Evolutionary conservation across 2,888 invertebrate species (phyloP), one percentile per base, ranked within the genome.

Genomic region (Mongoloraphidia duomilia): DNA sequence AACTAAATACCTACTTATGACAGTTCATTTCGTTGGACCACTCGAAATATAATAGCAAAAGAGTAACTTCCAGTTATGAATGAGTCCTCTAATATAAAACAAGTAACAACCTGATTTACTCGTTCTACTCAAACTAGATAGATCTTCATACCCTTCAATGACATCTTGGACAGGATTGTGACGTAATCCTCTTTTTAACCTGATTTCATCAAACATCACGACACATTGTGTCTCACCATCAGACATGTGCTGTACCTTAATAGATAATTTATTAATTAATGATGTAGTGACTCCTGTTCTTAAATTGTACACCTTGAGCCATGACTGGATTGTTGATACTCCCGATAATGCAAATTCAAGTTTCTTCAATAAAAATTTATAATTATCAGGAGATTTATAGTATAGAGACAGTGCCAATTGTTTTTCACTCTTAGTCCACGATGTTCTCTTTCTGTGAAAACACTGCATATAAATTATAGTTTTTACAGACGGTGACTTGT

Each of bases 371-470:
- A 59, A 46, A 51, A 52, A 57, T 39, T 46, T 52, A 47, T 60
- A 63, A 4, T 55, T 50, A 26, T 55, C 48, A 6, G 61, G 61
- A 3, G 61, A 60, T 53, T 57, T 58, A 44, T 61, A 57, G 55
- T 52, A 61, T 37, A 61, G 43, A n/a, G 53, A 51, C 9, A 61
- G 34, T 38, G 59, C 57, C 44, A 58, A 52, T 44, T 58, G 50
- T 53, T 57, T 59, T 50, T 60, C 59, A 13, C 56, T 51, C 26
- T 48, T 46, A 10, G 47, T 42, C 59, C 60, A 62, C 10, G 49
- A 43, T 8, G 45, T 40, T 46, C 50, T 48, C 44, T 52, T 53
- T 47, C 50, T 44, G 41, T 57, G 56, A 49, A 46, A 42, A n/a
- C n/a, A n/a, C n/a, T n/a, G n/a, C n/a, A n/a, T n/a, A n/a, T n/a